Percentiles rank a stretch among this genome's conserved stretches.
Conservation (phyloP, 53 echinoderm and acorn worm genomes). For the Crossaster papposus region DNA sequence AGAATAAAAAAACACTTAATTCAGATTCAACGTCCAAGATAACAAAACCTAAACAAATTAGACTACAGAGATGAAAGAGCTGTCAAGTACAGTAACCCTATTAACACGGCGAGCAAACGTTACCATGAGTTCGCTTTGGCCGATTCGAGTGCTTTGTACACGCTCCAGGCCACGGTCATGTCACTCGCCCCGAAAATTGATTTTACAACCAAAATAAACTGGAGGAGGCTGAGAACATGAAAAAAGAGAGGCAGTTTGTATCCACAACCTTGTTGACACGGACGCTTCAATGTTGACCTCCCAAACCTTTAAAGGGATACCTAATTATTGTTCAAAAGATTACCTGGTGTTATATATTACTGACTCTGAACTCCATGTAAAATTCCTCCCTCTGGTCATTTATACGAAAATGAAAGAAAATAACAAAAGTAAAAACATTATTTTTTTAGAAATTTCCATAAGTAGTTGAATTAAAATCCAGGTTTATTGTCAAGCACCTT, state of each 20-base stretch:
- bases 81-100: neutral
- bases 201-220: conserved; percentile 35
- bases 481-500: no score
- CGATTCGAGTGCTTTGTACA: conserved; percentile 13
- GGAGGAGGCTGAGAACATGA: conserved; percentile 10
- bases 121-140: neutral
- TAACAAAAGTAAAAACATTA: no score
- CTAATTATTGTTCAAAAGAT: no score
- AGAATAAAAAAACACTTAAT: neutral
- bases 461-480: no score
- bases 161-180: conserved; percentile 10
- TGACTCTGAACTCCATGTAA: no score
- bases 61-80: neutral
- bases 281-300: neutral
- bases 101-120: neutral
- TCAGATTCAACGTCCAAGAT: neutral
- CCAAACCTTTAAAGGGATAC: no score
- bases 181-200: conserved; percentile 35
- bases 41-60: neutral
- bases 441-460: no score
- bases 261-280: conserved; percentile 7
- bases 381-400: no score
- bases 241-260: neutral
- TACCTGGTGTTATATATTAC: no score
- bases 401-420: no score